Evolutionary conservation across 2,888 invertebrate species (phyloP), one percentile per base, ranked within the genome.

Genomic region (Netelia virgata): DNA sequence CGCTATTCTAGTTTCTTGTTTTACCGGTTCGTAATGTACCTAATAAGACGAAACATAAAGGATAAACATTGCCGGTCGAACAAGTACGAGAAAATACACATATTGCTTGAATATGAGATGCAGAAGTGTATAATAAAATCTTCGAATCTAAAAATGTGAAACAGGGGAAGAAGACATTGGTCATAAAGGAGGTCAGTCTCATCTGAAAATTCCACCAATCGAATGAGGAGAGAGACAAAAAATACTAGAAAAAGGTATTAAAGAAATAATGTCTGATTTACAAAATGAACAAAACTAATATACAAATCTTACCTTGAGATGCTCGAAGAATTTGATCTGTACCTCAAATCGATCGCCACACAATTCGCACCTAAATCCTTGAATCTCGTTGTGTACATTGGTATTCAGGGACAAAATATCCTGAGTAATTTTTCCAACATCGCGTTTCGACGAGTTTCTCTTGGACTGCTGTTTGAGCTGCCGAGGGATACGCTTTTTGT

Each of bases 311-410:
- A 96, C 95, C 93, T 97, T 97, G 8, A 98, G 94, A 91, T 98
- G 98, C 80, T 97, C 97, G 94, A 97, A 98, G 94, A 98, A 98
- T 91, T 96, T 96, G 18, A 97, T 93, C 91, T 98, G 98, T 84
- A 97, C 96, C 43, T 95, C 95, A 90, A 96, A 97, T 87, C 95
- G 95, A 86, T 95, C 96, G n/a, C 96, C 96, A 92, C 98, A 98
- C 14, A 98, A 92, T 93, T 97, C 97, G 91, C 98, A 98, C 79
- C 96, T 95, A 86, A 96, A 95, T 10, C 95, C 92, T 1, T 95
- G 94, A 61, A 94, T 88, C 20, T 94, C 94, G 43, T 55, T 53
- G 1, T 72, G 53, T 11, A 90, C 92, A 23, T 72, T 66, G 3
- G 83, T 23, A 69, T 91, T 88, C 43, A 84, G 47, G 6, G 86